Conservation (phyloP, 2,797 vertebrate species). For the Podarcis siculus region DNA sequence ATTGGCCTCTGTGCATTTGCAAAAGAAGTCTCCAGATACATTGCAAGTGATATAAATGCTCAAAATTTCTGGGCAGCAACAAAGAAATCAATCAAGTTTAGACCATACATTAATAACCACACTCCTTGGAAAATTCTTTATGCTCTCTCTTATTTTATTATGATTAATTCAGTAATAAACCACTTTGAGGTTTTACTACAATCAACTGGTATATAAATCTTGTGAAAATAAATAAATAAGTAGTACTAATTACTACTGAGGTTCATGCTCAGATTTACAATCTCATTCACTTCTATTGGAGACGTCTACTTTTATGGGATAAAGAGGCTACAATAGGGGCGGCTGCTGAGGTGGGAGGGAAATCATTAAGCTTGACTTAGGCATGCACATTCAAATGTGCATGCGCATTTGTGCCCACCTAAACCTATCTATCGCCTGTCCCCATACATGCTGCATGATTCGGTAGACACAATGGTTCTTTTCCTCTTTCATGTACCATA, state of each 20-base stretch:
- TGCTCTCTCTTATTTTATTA: background rate
- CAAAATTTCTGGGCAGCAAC: background rate
- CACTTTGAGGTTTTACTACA: background rate
- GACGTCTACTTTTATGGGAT: background rate
- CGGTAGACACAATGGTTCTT: too few species aligned
- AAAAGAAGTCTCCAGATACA: constrained; percentile 9
- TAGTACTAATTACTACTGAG: background rate
- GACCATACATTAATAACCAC: too few species aligned
- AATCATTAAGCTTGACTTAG: too few species aligned
- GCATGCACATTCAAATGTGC: too few species aligned
- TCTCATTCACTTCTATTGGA: background rate
- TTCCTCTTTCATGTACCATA: too few species aligned
- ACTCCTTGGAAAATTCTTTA: background rate
- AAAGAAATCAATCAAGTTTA: background rate
- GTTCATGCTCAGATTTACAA: background rate
- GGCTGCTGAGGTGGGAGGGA: background rate
- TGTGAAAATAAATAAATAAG: too few species aligned
- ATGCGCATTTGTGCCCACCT: too few species aligned
- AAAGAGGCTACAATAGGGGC: background rate
- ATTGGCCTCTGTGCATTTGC: background rate
- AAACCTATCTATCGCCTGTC: too few species aligned
- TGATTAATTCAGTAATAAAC: background rate
- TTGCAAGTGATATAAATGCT: background rate
- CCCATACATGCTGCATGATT: too few species aligned
- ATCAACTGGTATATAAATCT: background rate